Evolutionary conservation across 1,140 invertebrate genomes (phyloP).

Genomic region (Diabrotica virgifera): DNA sequence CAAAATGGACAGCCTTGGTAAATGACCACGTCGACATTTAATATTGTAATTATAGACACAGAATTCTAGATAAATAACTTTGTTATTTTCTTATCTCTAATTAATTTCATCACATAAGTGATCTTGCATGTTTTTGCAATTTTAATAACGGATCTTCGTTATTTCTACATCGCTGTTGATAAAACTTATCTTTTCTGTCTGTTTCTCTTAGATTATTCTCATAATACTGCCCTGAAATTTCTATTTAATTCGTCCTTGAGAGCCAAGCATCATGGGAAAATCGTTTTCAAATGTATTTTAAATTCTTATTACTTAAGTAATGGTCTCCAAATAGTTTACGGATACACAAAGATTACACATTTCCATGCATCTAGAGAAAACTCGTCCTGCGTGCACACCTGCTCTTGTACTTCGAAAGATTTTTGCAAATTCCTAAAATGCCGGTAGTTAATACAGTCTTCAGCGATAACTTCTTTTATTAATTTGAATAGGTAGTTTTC

Average conservation of each 20-base stretch:
- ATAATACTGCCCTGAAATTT: background rate
- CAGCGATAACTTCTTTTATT: conserved; percentile 30
- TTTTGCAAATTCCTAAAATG: conserved; percentile 34
- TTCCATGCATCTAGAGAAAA: conserved; percentile 11
- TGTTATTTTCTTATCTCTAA: no score
- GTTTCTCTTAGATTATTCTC: no score
- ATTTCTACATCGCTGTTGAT: no score
- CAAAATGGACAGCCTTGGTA: no score
- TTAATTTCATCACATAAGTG: no score
- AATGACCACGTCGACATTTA: no score
- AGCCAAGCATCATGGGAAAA: no score
- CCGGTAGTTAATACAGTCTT: conserved; percentile 37
- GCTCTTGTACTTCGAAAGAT: conserved; percentile 18
- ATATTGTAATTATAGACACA: no score
- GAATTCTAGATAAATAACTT: no score
- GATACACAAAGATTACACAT: conserved; percentile 25
- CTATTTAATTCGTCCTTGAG: background rate
- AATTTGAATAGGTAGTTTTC: background rate
- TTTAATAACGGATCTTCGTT: no score
- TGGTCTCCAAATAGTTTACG: conserved; percentile 19
- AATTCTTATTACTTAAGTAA: conserved; percentile 7
- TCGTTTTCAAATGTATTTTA: background rate
- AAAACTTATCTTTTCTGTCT: no score
- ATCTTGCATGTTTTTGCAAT: no score
- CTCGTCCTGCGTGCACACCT: conserved; percentile 30